A percentile compares a stretch with the other conserved stretches of the same genome.
These are phyloP conservation scores for Enteromius trimaculatus DNA, from an alignment of 2,797 vertebrate species.

Conservation along the genomic window DNA sequence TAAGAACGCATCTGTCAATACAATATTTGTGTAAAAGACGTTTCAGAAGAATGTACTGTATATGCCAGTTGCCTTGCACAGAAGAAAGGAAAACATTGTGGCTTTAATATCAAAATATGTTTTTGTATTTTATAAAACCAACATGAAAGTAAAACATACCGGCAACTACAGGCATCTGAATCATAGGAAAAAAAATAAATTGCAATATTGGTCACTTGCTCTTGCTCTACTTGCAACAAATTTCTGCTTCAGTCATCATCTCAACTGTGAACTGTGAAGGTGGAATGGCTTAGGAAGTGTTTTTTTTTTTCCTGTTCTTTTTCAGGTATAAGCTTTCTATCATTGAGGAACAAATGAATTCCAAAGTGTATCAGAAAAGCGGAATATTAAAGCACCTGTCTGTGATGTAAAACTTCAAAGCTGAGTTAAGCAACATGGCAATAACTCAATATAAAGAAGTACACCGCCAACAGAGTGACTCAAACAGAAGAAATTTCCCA, in stretches of 20 bases:
- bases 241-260: background rate
- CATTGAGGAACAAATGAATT: constrained; percentile 23
- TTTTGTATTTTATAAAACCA: background rate
- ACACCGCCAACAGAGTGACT: background rate
- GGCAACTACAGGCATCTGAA: background rate
- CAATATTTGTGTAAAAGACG: background rate
- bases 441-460: constrained; percentile 18
- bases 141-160: background rate
- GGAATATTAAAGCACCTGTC: constrained; percentile 3
- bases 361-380: background rate
- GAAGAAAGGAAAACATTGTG: background rate
- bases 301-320: background rate
- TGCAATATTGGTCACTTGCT: background rate
- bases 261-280: background rate
- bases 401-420: constrained; percentile 36
- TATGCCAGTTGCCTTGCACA: background rate
- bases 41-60: background rate
- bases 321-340: background rate
- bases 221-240: background rate
- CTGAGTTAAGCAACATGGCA: constrained; percentile 17
- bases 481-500: background rate
- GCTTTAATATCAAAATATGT: background rate
- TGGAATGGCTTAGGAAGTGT: background rate
- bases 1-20: background rate
- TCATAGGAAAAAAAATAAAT: background rate